Conservation (phyloP, 1,140 invertebrate genomes). For the Leptonema lineaticorne region DNA sequence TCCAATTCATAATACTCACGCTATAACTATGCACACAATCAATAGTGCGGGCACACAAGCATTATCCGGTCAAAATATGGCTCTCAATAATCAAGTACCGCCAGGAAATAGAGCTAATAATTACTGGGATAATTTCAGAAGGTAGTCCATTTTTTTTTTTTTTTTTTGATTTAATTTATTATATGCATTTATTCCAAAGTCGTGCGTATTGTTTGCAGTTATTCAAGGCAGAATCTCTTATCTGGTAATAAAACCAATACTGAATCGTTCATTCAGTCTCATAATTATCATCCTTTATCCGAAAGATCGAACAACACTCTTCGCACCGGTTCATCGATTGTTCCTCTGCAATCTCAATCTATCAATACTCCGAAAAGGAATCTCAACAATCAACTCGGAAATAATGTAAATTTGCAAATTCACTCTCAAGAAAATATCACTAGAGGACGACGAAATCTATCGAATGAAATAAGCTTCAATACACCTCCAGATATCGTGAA, state of each 20-base stretch:
- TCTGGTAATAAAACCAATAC: conserved; percentile 71
- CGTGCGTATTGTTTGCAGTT: conserved; percentile 54
- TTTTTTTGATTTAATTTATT: neutral
- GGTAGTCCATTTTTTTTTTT: conserved; percentile 57
- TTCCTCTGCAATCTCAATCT: conserved; percentile 47
- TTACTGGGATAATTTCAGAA: conserved; percentile 90
- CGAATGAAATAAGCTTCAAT: conserved; percentile 50
- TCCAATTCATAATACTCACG: conserved; percentile 24
- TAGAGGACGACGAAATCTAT: conserved; percentile 45
- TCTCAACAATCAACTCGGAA: conserved; percentile 41
- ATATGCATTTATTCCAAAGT: neutral
- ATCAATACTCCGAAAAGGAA: conserved; percentile 50
- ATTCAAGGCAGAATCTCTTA: conserved; percentile 81
- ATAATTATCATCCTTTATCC: conserved; percentile 50
- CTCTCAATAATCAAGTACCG: conserved; percentile 83
- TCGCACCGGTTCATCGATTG: conserved; percentile 44
- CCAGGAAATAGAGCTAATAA: conserved; percentile 86
- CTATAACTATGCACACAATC: conserved; percentile 12
- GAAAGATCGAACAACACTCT: conserved; percentile 55
- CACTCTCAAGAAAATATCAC: conserved; percentile 38
- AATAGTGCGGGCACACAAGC: conserved; percentile 8
- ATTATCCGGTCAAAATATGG: conserved; percentile 44
- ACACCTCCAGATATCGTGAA: conserved; percentile 58
- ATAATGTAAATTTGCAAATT: conserved; percentile 37
- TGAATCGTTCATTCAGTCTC: conserved; percentile 48